phyloP scores from a whole-genome alignment of 2,888 invertebrate species.

The Scaptomyza tumidula region DNA sequence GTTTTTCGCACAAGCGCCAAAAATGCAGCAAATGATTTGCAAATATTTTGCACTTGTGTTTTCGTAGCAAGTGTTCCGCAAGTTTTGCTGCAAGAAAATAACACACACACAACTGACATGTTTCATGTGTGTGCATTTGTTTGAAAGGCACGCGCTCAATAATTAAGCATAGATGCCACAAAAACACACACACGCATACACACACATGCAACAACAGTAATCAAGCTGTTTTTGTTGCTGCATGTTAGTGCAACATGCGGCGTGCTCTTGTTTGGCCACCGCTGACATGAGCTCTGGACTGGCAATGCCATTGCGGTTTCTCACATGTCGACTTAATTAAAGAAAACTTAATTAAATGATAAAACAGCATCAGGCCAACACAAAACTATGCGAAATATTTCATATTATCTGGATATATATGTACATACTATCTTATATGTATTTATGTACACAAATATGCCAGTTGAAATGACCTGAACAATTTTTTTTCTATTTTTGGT shows the following conservation, averaged over 20 bases:
- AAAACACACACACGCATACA: slow-evolving; percentile 28
- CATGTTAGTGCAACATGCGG: slow-evolving; percentile 53
- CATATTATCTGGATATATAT: slow-evolving; percentile 7
- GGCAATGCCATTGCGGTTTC: slow-evolving; percentile 46
- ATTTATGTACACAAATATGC: neutral
- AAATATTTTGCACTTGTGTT: slow-evolving; percentile 54
- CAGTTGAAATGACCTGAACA: slow-evolving; percentile 16
- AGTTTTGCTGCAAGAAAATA: slow-evolving; percentile 39
- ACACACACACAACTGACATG: slow-evolving; percentile 1
- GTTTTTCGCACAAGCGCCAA: slow-evolving; percentile 23
- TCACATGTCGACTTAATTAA: slow-evolving; percentile 79
- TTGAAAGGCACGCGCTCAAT: slow-evolving; percentile 51
- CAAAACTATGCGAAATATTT: slow-evolving; percentile 71
- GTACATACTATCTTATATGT: neutral
- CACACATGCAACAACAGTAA: slow-evolving; percentile 13
- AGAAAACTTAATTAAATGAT: slow-evolving; percentile 82
- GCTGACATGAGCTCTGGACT: slow-evolving; percentile 27
- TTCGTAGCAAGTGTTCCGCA: slow-evolving; percentile 34
- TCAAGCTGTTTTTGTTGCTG: slow-evolving; percentile 37
- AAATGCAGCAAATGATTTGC: slow-evolving; percentile 59
- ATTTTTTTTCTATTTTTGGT: neutral
- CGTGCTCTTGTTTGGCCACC: slow-evolving; percentile 29
- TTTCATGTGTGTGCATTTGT: slow-evolving; percentile 31
- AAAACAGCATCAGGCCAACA: slow-evolving; percentile 69
- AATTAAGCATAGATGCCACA: slow-evolving; percentile 66